Conservation (phyloP, 2,888 invertebrate species). For the Dorcus hopei region DNA sequence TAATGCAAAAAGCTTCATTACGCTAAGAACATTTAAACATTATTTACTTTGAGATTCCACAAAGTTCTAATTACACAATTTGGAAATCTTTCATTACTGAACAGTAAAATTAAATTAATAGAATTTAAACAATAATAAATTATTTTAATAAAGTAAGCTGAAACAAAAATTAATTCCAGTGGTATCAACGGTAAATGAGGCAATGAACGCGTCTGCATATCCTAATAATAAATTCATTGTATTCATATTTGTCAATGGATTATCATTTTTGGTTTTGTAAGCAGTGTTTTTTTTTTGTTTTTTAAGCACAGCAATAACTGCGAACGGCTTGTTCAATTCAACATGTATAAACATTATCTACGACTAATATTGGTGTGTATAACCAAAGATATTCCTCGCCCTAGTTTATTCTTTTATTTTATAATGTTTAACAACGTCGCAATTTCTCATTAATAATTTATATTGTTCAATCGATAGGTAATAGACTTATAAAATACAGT, state of each 20-base stretch:
- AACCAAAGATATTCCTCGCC: constrained; percentile 37
- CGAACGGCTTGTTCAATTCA: constrained; percentile 39
- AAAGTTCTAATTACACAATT: too few relatives aligned
- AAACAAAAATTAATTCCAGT: too few relatives aligned
- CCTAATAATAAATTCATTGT: constrained; percentile 53
- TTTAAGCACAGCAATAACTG: constrained; percentile 40
- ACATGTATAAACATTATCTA: constrained; percentile 43
- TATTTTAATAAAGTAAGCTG: too few relatives aligned
- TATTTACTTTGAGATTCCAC: too few relatives aligned
- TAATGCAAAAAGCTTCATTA: too few relatives aligned
- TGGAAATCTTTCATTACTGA: too few relatives aligned
- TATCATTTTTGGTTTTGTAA: constrained; percentile 34
- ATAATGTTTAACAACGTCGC: constrained; percentile 25
- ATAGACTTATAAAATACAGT: constrained; percentile 44
- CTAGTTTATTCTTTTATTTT: constrained; percentile 31
- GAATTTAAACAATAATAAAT: too few relatives aligned
- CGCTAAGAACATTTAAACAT: too few relatives aligned
- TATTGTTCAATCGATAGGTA: constrained; percentile 38
- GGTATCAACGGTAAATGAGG: neutral
- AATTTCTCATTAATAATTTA: constrained; percentile 35
- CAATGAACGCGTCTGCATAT: constrained; percentile 26
- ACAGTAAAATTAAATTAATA: too few relatives aligned
- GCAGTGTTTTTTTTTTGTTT: constrained; percentile 2
- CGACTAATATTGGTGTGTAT: constrained; percentile 40
- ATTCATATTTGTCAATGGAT: constrained; percentile 51